Base-by-base conservation (phyloP, 2,888 invertebrate genomes). In the Drosophila siamana region DNA sequence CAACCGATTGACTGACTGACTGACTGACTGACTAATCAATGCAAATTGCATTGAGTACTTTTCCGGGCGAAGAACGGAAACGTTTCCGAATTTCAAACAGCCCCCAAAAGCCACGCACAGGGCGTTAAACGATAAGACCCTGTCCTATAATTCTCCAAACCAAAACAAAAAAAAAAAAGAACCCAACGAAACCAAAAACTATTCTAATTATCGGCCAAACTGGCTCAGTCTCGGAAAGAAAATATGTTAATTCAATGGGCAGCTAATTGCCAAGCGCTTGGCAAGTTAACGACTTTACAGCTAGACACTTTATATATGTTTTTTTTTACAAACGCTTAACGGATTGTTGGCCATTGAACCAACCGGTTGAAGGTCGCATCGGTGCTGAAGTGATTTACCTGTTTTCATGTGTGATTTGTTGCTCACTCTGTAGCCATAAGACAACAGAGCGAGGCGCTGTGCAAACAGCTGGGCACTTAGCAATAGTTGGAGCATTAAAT, bases 31-130 rank as follows among this genome's bases (percentile, higher is more conserved):
- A 69, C 67, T 71, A 82, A 83, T 67, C 61, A 67, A 78, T 78
- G 63, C 54, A 30, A 69, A 75, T 68, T 73, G 41, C 38, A 65
- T 74, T 57, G 15, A 38, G 47, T 61, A 47, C 43, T 77, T 78
- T 82, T 76, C 72, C 80, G 64, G 56, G 47, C 40, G 19, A 24
- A 68, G 55, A 72, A 65, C 75, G 68, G 75, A 75, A 75, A 59
- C 22, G 55, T 54, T 61, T 55, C 3, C 22, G 24, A 47, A n/a
- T 54, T 55, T 2, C 4, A 16, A 47, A 16, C 30, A 30, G 30
- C 36, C 30, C 33, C 19, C 33, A 48, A 33, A 36, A 36, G n/a
- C 6, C 36, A 36, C 36, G 7, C 36, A 15, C 13, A 50, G 22
- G 7, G 62, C 65, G 80, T 59, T 74, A 80, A 82, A 26, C 43